Percentiles rank a stretch among this genome's conserved stretches.
Evolutionary conservation across 2,113 vertebrate species (phyloP).

Genomic region (Carettochelys insculpta): DNA sequence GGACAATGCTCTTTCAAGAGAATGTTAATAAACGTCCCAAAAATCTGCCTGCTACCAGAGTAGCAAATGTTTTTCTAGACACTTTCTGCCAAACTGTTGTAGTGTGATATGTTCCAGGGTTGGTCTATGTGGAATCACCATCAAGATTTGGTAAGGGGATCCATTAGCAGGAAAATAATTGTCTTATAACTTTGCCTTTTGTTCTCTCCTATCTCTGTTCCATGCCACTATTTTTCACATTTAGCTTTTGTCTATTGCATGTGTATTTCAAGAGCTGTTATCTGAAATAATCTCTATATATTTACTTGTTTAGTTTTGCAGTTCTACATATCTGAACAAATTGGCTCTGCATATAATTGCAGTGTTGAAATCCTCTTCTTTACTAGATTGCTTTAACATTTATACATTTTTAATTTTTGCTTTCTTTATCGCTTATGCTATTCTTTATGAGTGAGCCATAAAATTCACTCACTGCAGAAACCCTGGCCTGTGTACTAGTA

Average conservation of each 20-base stretch:
- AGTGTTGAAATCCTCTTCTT: not conserved
- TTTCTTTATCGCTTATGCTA: not conserved
- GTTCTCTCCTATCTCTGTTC: not conserved
- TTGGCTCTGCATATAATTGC: not conserved
- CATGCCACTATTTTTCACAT: not conserved
- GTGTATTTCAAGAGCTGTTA: not conserved
- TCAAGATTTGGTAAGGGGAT: not conserved
- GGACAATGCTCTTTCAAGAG: not conserved
- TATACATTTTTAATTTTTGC: not conserved
- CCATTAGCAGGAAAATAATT: not conserved
- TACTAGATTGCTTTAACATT: not conserved
- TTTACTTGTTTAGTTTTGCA: not conserved
- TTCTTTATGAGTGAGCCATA: not conserved
- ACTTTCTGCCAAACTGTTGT: not conserved
- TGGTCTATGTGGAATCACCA: not conserved
- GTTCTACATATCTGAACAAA: not conserved
- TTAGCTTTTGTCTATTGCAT: not conserved
- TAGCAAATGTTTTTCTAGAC: not conserved
- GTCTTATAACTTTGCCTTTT: not conserved
- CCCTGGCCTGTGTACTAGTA: not conserved
- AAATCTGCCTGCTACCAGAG: not conserved
- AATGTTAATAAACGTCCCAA: not conserved
- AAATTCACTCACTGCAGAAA: not conserved
- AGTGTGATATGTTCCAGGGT: not conserved
- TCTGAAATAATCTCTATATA: not conserved